Conservation (phyloP, 92 coral and sea anemone species). For the Palythoa grandiflora region DNA sequence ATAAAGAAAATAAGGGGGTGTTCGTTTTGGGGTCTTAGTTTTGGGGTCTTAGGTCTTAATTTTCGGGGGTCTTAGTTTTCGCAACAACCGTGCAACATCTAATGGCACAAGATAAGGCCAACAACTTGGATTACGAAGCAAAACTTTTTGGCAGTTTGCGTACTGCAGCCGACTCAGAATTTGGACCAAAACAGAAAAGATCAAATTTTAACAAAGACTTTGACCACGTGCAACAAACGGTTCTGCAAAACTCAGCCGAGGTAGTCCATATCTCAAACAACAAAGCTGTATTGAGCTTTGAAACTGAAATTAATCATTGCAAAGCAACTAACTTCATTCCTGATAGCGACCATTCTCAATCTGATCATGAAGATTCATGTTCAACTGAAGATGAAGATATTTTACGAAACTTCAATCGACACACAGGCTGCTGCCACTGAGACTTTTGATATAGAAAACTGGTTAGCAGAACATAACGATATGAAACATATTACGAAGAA, state of each 20-base stretch:
- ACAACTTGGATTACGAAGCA: background rate
- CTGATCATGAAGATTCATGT: background rate
- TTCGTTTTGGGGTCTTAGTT: no score
- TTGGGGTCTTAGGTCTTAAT: no score
- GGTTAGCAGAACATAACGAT: slow-evolving; percentile 5
- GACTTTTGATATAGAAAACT: background rate
- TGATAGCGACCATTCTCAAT: slow-evolving; percentile 1
- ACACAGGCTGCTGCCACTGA: background rate
- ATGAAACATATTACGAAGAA: slow-evolving; percentile 6
- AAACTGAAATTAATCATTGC: background rate
- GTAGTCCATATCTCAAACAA: background rate
- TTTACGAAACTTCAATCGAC: background rate
- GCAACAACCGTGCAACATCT: background rate
- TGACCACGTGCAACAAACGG: background rate
- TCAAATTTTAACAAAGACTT: background rate
- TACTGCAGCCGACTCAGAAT: slow-evolving; percentile 2
- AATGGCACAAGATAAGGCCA: background rate
- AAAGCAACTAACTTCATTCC: background rate
- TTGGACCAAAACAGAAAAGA: background rate
- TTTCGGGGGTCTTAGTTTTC: no score
- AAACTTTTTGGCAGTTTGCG: background rate
- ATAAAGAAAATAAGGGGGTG: no score
- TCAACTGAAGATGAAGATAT: background rate
- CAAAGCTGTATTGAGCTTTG: background rate
- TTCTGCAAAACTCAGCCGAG: background rate